Evolutionary conservation across 1,140 invertebrate genomes (phyloP).

Genomic region (Pomacea maculata): DNA sequence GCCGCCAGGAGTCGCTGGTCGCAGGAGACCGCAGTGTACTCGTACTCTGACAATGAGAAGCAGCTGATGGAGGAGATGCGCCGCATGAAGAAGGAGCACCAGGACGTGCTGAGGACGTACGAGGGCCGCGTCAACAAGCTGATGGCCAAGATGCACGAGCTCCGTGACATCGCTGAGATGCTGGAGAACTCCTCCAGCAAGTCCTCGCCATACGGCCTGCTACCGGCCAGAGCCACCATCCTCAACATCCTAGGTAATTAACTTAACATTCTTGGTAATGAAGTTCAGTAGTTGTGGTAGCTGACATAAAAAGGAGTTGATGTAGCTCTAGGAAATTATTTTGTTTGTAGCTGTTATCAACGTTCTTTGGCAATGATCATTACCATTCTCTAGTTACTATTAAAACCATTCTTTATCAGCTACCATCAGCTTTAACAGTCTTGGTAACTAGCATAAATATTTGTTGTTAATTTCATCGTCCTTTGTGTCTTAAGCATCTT

Average conservation of each 20-base stretch:
- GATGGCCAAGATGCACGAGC: constrained; percentile 63
- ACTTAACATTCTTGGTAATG: not conserved
- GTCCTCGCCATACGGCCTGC: constrained; percentile 52
- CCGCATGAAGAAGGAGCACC: constrained; percentile 59
- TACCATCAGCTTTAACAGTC: no score
- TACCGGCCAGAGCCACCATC: constrained; percentile 44
- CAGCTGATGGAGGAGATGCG: constrained; percentile 64
- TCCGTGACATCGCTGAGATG: constrained; percentile 60
- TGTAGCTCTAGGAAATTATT: no score
- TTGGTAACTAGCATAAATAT: no score
- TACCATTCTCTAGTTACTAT: no score
- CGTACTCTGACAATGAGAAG: constrained; percentile 63
- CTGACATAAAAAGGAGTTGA: no score
- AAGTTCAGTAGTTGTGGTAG: no score
- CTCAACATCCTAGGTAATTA: constrained; percentile 51
- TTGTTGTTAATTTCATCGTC: no score
- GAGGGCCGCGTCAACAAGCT: constrained; percentile 60
- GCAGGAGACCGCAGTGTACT: constrained; percentile 39
- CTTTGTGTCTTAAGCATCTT: no score
- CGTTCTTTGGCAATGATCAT: no score
- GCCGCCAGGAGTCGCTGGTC: no score
- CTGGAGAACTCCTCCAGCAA: constrained; percentile 60
- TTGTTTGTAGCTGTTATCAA: no score
- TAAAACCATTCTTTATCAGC: no score
- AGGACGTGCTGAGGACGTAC: constrained; percentile 52